Evolutionary conservation across 2,113 vertebrate genomes (phyloP), one percentile per base, ranked within the genome.

Genomic region (Chaetorhynchus papuensis): DNA sequence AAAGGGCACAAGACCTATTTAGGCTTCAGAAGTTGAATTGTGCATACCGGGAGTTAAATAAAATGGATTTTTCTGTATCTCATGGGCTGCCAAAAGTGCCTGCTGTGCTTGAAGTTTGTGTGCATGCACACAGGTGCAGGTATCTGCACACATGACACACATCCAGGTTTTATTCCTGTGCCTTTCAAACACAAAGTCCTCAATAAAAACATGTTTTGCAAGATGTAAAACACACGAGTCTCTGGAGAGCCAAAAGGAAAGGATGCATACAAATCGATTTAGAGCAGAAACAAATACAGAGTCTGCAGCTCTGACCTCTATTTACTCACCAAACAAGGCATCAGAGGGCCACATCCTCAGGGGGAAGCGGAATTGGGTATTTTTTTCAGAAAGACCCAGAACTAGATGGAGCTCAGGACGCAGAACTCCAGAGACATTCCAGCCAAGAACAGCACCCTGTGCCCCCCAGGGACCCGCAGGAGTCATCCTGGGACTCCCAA

Each of bases 1-100:
- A 87, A 96, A 97, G 95, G 83, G 78, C 93, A 91, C 52, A n/a
- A 86, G 89, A 78, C 59, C 79, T 78, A 50, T 69, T 74, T 77
- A 78, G 74, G 66, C 76, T 80, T 94, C 63, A 31, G 42, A 86
- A 85, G 68, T 3, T 37, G 75, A 89, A 81, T 12, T 53, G 75
- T 64, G 19, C 23, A 33, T 20, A 64, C 11, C 20, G 23, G 19
- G 79, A 77, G 44, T 92, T 80, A 84, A 95, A 88, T 41, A 39
- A 74, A 80, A 74, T 8, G 15, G 13, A 64, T 41, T 27, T 82
- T 18, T 61, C 28, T 41, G 4, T 4, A 8, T 31, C 23, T 35
- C 64, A 5, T 3, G 50, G 64, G 52, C 10, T 53, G 44, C 71
- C 47, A 61, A 28, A 59, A 41, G 1, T 37, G 27, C 63, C 64